Evolutionary conservation across 2,888 invertebrate genomes (phyloP), one percentile per base, ranked within the genome.

Genomic region (Geophilus truncorum): DNA sequence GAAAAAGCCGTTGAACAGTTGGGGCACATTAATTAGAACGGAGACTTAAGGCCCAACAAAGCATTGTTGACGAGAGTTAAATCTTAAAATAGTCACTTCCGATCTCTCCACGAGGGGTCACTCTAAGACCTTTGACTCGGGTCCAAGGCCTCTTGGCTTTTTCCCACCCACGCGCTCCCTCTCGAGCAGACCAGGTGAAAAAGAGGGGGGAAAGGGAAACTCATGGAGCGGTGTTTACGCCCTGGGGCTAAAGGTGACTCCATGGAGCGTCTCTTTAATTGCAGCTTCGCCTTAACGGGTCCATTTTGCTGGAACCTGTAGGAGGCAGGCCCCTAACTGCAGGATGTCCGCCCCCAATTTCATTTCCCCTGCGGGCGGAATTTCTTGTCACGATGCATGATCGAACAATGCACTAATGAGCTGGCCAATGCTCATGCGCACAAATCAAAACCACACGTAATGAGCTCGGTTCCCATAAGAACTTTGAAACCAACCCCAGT

Each of bases 241-340:
- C 77, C 77, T 77, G 77, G 36, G 36, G 36, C 34, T 32, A 77
- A 77, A 77, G 77, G 77, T 77, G 34, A 36, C 77, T 34, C 77
- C 77, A 36, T 32, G 77, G 77, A 34, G 77, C 32, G 77, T 77
- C 62, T 62, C 62, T 77, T 77, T 77, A 77, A 77, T 77, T 77
- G 77, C 77, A 77, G 77, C 77, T 77, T 77, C 77, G 77, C 36
- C 77, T 77, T 77, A 77, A 77, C 77, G 77, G 36, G 77, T 77
- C 77, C 77, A 77, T 77, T 32, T 32, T 77, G 21, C 21, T 32
- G 77, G 36, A 36, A 34, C 36, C 77, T 32, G 77, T 36, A 77
- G 77, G 77, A 36, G 62, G 62, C 62, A 62, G 45, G 25, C 62
- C 62, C 62, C 62, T 62, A 62, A 62, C 62, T 62, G 25, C 62